Evolutionary conservation across 2,888 invertebrate species (phyloP).

Genomic region (Apodemia mormo): DNA sequence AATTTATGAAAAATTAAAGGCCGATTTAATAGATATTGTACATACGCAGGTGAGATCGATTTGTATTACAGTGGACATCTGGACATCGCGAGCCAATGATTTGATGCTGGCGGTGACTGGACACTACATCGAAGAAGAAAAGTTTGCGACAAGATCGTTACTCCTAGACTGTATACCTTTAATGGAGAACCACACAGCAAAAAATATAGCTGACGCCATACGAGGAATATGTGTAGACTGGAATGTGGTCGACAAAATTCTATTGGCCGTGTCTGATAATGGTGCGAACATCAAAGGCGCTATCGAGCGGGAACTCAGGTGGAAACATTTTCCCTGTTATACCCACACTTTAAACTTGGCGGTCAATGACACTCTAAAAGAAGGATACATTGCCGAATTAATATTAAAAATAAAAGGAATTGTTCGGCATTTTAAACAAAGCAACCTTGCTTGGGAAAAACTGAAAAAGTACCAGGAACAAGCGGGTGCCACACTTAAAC

Average conservation of each 20-base stretch:
- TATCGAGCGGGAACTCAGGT: constrained; percentile 26
- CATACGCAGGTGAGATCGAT: background rate
- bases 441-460: constrained; percentile 25
- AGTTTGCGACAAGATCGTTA: constrained; percentile 25
- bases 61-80: background rate
- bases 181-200: constrained; percentile 24
- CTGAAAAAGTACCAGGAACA: constrained; percentile 22
- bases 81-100: constrained; percentile 9
- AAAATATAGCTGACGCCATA: constrained; percentile 20
- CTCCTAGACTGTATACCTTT: constrained; percentile 31
- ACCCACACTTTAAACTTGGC: constrained; percentile 37
- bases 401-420: constrained; percentile 22
- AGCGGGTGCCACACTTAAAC: background rate
- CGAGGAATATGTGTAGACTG: constrained; percentile 24
- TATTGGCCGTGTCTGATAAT: constrained; percentile 35
- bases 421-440: constrained; percentile 24
- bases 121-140: constrained; percentile 29
- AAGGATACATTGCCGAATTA: constrained; percentile 1
- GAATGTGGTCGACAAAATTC: constrained; percentile 30
- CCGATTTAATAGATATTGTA: background rate
- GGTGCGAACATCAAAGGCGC: constrained; percentile 37
- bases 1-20: constrained; percentile 17
- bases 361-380: constrained; percentile 20
- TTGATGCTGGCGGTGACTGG: constrained; percentile 23
- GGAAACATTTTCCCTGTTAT: constrained; percentile 38